phyloP scores from a whole-genome alignment of 2,113 vertebrate species.

The Sporophila hypoxantha region DNA sequence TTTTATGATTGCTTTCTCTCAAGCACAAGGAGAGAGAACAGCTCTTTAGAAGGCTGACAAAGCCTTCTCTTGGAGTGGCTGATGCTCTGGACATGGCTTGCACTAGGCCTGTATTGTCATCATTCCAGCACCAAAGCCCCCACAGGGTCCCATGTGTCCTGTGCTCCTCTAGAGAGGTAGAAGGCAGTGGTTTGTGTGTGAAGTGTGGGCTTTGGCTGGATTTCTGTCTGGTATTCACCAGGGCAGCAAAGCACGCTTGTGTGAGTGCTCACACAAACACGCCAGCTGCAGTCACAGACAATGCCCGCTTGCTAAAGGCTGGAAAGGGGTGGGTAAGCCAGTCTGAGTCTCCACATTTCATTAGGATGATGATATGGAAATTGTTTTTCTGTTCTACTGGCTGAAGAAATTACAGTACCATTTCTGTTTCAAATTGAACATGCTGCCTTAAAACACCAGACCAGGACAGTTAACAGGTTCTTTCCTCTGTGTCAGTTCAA shows the following conservation, averaged over 20 bases:
- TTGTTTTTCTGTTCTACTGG: not conserved
- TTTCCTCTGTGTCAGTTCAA: not conserved
- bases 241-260: not conserved
- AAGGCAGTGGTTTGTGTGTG: not conserved
- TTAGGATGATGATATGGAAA: not conserved
- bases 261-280: not conserved
- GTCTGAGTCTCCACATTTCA: not conserved
- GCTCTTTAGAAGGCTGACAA: not conserved
- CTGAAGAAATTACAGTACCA: not conserved
- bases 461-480: not conserved
- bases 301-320: not conserved
- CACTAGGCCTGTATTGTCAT: not conserved
- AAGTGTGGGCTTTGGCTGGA: not conserved
- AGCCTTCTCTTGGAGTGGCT: not conserved
- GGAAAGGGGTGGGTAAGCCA: not conserved
- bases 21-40: not conserved
- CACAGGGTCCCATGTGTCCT: not conserved
- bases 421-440: not conserved
- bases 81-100: not conserved
- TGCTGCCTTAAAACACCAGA: not conserved
- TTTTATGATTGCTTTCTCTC: not conserved
- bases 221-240: not conserved
- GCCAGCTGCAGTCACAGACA: not conserved
- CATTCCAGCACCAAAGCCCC: not conserved
- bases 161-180: not conserved